Conservation (phyloP, 1,140 invertebrate species). For the Portunus trituberculatus region DNA sequence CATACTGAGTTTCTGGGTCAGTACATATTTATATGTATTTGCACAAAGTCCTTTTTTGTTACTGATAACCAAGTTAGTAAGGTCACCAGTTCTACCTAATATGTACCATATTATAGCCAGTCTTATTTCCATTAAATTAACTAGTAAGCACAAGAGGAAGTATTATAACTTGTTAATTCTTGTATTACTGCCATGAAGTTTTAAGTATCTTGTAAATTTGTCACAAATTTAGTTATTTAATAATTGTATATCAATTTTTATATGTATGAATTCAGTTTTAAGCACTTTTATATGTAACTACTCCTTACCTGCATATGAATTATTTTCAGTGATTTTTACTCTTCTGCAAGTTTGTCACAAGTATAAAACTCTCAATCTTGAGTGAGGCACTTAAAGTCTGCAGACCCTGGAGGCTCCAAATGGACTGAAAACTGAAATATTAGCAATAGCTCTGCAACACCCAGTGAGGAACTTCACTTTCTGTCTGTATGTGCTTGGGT, state of each 20-base stretch:
- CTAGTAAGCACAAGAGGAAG: neutral
- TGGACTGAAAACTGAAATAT: neutral
- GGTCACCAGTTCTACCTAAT: neutral
- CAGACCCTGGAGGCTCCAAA: neutral
- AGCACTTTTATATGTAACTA: too few relatives aligned
- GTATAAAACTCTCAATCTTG: neutral
- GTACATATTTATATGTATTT: constrained; percentile 14
- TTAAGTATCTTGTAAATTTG: neutral
- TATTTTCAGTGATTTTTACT: neutral
- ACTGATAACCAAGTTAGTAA: neutral
- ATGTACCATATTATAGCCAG: neutral
- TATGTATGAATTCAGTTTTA: neutral
- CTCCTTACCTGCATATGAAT: neutral
- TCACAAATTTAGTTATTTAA: neutral
- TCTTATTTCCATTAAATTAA: constrained; percentile 22
- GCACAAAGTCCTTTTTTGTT: too few relatives aligned
- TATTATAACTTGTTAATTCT: neutral
- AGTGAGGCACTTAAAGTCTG: neutral
- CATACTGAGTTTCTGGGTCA: neutral
- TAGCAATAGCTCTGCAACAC: neutral
- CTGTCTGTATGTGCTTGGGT: neutral
- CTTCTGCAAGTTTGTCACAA: neutral
- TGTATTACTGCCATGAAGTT: neutral
- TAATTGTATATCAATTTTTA: neutral
- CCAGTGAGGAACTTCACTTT: neutral